Base-by-base conservation (phyloP, 1,140 invertebrate species). In the Cepaea nemoralis region DNA sequence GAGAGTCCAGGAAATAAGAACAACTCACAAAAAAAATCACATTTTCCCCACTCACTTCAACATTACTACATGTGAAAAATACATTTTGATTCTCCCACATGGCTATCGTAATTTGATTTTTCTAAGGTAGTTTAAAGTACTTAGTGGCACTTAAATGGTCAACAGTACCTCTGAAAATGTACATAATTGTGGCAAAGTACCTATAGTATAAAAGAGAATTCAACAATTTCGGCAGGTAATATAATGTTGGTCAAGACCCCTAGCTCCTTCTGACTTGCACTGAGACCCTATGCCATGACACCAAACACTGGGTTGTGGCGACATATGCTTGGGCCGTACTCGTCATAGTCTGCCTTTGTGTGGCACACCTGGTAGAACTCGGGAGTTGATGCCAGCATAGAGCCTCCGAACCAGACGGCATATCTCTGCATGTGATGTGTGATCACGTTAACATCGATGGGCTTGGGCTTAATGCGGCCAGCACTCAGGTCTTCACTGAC, bases 361-460 rank as follows among this genome's bases (percentile, higher is more conserved):
- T 99, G 98, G 91, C 98, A 99, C n/a, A 99, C 98, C 93, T 97
- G 95, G 92, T 99, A 99, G 92, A 99, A 99, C 93, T 99, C 98
- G 80, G 97, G 96, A 81, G 96, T 98, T 79, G 97, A 98, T 59
- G 97, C 99, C 80, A 99, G 92, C 95, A 99, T 97, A 89, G 97
- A 98, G 67, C 98, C 99, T 77, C 99, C 99, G 93, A 99, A 99
- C 98, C 98, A 99, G 35, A 99, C 99, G 67, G 99, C 98, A 93
- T 99, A 99, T 87, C 98, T 94, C 93, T 99, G 99, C 96, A 99
- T 99, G 90, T 99, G 97, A 93, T 99, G 99, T 16, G 98, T 97
- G 82, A 99, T 95, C 14, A 99, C 99, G 93, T 98, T 95, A 40
- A 99, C 98, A 93, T 99, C 98, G 91, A 99, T 99, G 42, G 98